These are phyloP conservation scores for Cyprinodon brontotheroides DNA, from an alignment of 2,113 vertebrate genomes.

Conservation along the genomic window DNA sequence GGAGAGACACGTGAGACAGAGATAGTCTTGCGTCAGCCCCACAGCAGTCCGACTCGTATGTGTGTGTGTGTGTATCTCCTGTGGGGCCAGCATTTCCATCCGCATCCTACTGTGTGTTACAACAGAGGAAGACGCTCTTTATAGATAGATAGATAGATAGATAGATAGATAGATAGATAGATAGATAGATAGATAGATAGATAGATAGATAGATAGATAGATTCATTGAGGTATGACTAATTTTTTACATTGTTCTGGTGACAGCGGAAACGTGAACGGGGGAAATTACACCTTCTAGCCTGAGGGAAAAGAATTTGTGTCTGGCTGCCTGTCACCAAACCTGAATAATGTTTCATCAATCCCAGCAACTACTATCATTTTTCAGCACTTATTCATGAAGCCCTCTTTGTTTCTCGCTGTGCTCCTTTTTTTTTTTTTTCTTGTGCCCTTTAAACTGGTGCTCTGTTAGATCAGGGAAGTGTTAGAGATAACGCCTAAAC, in stretches of 20 bases:
- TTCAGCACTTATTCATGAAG: conserved; percentile 70
- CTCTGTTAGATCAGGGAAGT: conserved; percentile 66
- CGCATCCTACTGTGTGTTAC: conserved; percentile 66
- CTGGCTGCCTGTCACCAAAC: conserved; percentile 69
- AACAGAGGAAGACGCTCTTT: conserved; percentile 54
- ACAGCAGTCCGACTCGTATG: conserved; percentile 72
- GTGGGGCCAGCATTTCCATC: conserved; percentile 75
- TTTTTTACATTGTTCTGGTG: conserved; percentile 69
- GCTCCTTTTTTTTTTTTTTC: conserved; percentile 69
- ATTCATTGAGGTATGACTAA: conserved; percentile 58
- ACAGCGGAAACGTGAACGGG: conserved; percentile 54
- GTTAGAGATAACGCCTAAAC: conserved; percentile 73
- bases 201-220: conserved; percentile 41
- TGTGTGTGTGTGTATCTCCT: conserved; percentile 56
- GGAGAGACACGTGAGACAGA: conserved; percentile 80
- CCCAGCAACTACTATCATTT: conserved; percentile 73
- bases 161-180: conserved; percentile 22
- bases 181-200: conserved; percentile 24
- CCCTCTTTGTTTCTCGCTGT: conserved; percentile 70
- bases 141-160: conserved; percentile 46
- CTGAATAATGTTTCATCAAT: conserved; percentile 75
- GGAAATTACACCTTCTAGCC: conserved; percentile 76
- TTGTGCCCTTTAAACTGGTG: conserved; percentile 70
- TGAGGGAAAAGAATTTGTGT: conserved; percentile 71
- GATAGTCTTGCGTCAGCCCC: conserved; percentile 82